Evolutionary conservation across 2,888 invertebrate genomes (phyloP), one percentile per base, ranked within the genome.

Genomic region (Carterocephalus palaemon): DNA sequence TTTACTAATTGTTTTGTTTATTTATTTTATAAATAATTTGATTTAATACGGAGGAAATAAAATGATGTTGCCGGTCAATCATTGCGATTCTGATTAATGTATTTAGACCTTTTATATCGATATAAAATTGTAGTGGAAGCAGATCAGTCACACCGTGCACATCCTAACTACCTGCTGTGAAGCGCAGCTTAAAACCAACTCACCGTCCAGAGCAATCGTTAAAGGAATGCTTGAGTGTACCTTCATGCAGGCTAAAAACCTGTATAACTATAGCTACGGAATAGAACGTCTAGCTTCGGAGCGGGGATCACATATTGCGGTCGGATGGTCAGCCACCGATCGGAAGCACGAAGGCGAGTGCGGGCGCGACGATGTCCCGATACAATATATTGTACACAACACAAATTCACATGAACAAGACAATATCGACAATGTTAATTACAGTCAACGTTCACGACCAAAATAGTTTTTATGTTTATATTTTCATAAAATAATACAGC

Each of bases 401-500:
- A 86, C 84, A 86, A 84, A 85, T 84, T 80, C 84, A 86, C 84
- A 84, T 81, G 73, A 82, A 85, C 85, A 84, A 83, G 83, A 84
- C 84, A 83, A 71, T 75, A 64, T 64, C 61, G 70, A 78, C 68
- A 72, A 75, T 67, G 70, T 70, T 68, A 69, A 68, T 63, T 68
- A 76, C 73, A 79, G 68, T 73, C 67, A 75, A 80, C 67, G 67
- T 75, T 81, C 75, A 83, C 86, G 86, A 86, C 86, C 86, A 86
- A 86, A 86, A 86, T 86, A 78, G 86, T 85, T 86, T 86, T 86
- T 83, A 63, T 60, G 49, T 51, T 52, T 42, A 51, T 53, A 71
- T 71, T 63, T 59, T 70, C 62, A 63, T 70, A 61, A 65, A 64
- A 58, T 54, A 57, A 62, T 38, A 46, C 62, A 74, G 80, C 80